Percentiles rank a stretch among this genome's conserved stretches.
Conservation (phyloP, 30 jellyfish, hydroid and myxozoan genomes). For the Euphysa ruthae region DNA sequence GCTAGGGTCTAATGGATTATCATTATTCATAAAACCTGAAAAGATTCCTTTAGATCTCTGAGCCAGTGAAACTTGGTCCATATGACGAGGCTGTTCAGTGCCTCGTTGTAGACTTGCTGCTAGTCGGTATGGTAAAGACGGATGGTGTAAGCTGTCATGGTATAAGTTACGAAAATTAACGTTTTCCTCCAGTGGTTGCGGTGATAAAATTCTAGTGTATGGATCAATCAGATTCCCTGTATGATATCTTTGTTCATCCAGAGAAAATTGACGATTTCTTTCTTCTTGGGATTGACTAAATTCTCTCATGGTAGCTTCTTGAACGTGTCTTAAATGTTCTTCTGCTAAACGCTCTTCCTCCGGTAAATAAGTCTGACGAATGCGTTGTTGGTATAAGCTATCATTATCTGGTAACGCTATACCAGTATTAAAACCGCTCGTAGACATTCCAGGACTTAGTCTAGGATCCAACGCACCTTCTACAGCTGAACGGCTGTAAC, state of each 20-base stretch:
- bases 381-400: neutral
- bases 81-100: too few relatives aligned
- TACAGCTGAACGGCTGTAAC: slow-evolving; percentile 69
- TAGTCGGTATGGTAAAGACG: neutral
- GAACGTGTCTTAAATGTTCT: slow-evolving; percentile 10
- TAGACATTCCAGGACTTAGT: slow-evolving; percentile 43
- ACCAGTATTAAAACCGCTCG: slow-evolving; percentile 75
- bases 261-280: slow-evolving; percentile 21
- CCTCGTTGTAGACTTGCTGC: too few relatives aligned
- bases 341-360: slow-evolving; percentile 14
- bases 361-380: neutral
- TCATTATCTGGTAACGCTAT: slow-evolving; percentile 81
- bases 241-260: slow-evolving; percentile 48
- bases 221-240: neutral
- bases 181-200: neutral
- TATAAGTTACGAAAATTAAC: neutral
- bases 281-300: slow-evolving; percentile 42
- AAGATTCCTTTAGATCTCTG: too few relatives aligned
- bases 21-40: neutral
- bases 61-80: too few relatives aligned
- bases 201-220: neutral
- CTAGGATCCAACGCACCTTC: slow-evolving; percentile 76
- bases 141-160: neutral
- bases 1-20: neutral
- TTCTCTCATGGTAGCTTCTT: slow-evolving; percentile 19